Evolutionary conservation across 30 jellyfish, hydroid and myxozoan genomes (phyloP), one percentile per base, ranked within the genome.

Genomic region (Chrysaora quinquecirrha): DNA sequence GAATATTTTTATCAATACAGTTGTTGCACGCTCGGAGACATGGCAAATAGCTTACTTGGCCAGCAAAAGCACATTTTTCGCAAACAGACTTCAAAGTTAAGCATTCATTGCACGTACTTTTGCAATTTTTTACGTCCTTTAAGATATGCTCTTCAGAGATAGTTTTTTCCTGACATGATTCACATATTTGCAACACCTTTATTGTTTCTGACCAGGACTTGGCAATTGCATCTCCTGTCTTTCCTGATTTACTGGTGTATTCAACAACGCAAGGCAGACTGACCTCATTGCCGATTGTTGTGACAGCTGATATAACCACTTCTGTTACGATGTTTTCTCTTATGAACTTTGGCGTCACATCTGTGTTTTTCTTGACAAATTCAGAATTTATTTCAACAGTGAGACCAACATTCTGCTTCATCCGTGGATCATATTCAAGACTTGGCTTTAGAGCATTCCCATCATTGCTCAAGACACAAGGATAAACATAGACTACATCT

Each of bases 11-110:
- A 4, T 21, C 11, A 60, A 60, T 9, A 25, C 72, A 60, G 28
- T 60, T 21, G 72, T 25, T 21, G 72, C 72, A 60, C 10, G 72
- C 72, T 60, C 72, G 72, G 32, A 25, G 32, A n/a, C 32, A 25
- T n/a, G 72, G 72, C 28, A n/a, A 60, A 60, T n/a, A n/a, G 72
- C 72, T 60, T 12, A 60, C 72, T 25, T 60, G 72, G 72, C 72
- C 72, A 20, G 28, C 72, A 60, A 25, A 21, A 20, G 6, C 32
- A 60, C 72, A 60, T n/a, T 21, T 22, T 10, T 25, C 32, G 72
- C 72, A 60, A 6, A 43, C 16, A 16, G 58, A 43, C 16, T 43
- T 43, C 16, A 9, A 16, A 43, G 58, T 6, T 43, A 43, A 9
- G 58, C 58, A 43, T 43, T 43, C 58, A 43, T 43, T 16, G 58